Evolutionary conservation across 2,113 vertebrate species (phyloP).

Genomic region (Rhea pennata): DNA sequence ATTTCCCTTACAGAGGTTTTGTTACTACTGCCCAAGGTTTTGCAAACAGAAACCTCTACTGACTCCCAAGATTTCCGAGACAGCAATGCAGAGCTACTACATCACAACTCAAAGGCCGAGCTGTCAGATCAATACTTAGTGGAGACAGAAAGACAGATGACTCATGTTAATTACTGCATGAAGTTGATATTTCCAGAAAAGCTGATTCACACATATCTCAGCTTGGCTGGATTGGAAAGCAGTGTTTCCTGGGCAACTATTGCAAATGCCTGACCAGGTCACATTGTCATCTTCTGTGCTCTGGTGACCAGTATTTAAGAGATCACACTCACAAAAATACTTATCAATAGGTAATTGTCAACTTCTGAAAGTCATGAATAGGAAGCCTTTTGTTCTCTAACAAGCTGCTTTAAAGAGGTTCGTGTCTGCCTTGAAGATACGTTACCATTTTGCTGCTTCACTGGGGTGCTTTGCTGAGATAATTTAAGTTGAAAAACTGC

Average conservation of each 20-base stretch:
- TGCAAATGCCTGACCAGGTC: not conserved
- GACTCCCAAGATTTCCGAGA: not conserved
- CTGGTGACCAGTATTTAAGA: not conserved
- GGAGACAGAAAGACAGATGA: not conserved
- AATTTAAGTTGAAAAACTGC: not conserved
- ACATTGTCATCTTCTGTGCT: not conserved
- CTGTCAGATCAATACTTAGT: not conserved
- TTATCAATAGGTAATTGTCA: not conserved
- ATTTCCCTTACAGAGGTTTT: not conserved
- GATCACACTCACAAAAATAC: not conserved
- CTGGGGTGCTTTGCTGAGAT: not conserved
- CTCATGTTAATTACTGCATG: rapidly evolving
- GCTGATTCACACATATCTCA: not conserved
- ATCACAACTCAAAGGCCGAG: not conserved
- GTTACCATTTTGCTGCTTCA: not conserved
- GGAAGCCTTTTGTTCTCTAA: not conserved
- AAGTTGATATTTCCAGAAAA: not conserved
- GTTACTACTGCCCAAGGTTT: not conserved
- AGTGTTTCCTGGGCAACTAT: not conserved
- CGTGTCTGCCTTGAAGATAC: not conserved
- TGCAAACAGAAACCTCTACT: not conserved
- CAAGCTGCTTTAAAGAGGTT: not conserved
- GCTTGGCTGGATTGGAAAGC: not conserved
- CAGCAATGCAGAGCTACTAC: not conserved
- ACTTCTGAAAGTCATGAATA: not conserved